Evolutionary conservation across 2,797 vertebrate genomes (phyloP), one percentile per base, ranked within the genome.

Genomic region (Antrozous pallidus): DNA sequence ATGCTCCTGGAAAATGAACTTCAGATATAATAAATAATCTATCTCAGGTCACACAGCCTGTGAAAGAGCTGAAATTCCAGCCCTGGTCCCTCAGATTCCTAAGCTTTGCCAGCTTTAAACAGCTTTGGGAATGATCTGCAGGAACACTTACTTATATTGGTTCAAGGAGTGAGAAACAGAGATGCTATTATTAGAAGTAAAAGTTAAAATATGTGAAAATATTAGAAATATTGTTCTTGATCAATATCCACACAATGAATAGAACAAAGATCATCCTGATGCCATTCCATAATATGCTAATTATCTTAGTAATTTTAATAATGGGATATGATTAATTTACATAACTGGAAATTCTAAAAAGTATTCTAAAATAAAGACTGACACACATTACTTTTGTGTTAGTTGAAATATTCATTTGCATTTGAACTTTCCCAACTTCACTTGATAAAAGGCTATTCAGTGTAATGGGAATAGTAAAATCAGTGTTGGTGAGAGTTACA

Each of bases 221-320:
- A 42, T 70, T 81, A 75, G 4, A 84, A 88, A 65, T 36, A 67
- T 18, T 81, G 2, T 38, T 73, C 70, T 86, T 85, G 4, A 77
- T 88, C 33, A 42, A 22, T 56, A 38, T 17, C 17, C 47, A 40
- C 8, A 93, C 56, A 90, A 70, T 87, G 12, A 93, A 56, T 31
- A 20, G 28, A 96, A 77, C 20, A 84, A 80, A 95, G 49, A 79
- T 54, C 26, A 90, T 85, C 9, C 1, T 79, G 9, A 92, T 54
- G 12, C 67, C 28, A 40, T 75, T 93, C n/a, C 26, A 54, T 84
- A 69, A 77, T 45, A 70, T 67, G 33, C 51, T 78, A 22, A 36
- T 90, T 92, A 58, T 24, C 36, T 95, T 74, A 92, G 42, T 58
- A 70, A 94, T 65, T 96, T 90, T 86, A 70, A 82, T 40, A 93